Evolutionary conservation across 2,888 invertebrate genomes (phyloP).

Genomic region (Protonemura montana): DNA sequence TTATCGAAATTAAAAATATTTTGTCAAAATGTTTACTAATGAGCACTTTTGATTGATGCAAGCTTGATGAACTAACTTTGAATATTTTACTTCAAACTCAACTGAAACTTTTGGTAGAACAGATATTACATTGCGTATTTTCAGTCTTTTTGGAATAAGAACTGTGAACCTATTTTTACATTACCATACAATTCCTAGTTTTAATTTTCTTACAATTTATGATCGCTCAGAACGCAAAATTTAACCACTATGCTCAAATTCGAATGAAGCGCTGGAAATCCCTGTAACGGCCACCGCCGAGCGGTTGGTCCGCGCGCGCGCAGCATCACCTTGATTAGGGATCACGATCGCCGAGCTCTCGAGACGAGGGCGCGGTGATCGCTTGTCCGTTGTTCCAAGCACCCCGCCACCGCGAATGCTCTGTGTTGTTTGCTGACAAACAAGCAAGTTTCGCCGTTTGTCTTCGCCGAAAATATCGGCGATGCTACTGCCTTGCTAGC

Average conservation of each 20-base stretch:
- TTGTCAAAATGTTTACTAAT: too few relatives aligned
- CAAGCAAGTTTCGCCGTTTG: neutral
- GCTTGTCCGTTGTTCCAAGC: slow-evolving; percentile 14
- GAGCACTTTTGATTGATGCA: too few relatives aligned
- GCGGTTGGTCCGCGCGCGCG: slow-evolving; percentile 26
- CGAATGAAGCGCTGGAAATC: neutral
- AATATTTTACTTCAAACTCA: too few relatives aligned
- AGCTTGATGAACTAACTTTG: too few relatives aligned
- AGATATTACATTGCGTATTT: too few relatives aligned
- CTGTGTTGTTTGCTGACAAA: slow-evolving; percentile 21
- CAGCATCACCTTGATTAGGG: slow-evolving; percentile 30
- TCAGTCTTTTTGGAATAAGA: too few relatives aligned
- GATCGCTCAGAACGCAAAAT: too few relatives aligned
- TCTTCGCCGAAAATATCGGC: neutral
- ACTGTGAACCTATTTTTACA: too few relatives aligned
- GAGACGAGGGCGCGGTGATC: slow-evolving; percentile 30
- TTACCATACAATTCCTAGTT: too few relatives aligned
- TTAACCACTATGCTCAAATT: neutral
- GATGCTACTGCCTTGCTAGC: neutral
- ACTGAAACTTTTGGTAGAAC: too few relatives aligned
- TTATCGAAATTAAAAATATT: too few relatives aligned
- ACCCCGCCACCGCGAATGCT: neutral
- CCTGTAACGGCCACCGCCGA: neutral
- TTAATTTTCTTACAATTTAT: too few relatives aligned
- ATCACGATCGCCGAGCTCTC: slow-evolving; percentile 27